A percentile compares a stretch with the other conserved stretches of the same genome.
Conservation (phyloP, 2,888 invertebrate species). For the Tolmerus cingulatus region DNA sequence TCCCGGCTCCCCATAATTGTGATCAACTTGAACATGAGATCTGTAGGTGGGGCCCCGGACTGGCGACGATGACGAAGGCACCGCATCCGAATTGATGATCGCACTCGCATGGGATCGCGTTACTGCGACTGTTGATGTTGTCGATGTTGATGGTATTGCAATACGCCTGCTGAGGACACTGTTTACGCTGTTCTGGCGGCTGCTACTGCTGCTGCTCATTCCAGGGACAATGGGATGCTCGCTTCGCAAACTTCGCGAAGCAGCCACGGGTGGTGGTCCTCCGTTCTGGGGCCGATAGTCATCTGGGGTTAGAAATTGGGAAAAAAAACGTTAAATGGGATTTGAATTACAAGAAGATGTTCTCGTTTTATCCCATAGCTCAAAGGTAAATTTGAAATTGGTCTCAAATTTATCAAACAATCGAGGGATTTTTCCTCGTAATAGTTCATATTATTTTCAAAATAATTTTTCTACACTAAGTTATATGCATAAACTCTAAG, state of each 20-base stretch:
- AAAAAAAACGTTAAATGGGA: not conserved
- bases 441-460: no score
- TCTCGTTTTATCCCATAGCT: not conserved
- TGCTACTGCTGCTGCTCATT: not conserved
- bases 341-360: not conserved
- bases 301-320: slow-evolving; percentile 13
- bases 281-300: slow-evolving; percentile 43
- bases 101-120: slow-evolving; percentile 39
- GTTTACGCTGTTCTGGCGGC: not conserved
- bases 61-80: slow-evolving; percentile 34
- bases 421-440: no score
- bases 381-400: not conserved
- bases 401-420: no score
- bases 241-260: not conserved
- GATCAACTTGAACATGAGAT: slow-evolving; percentile 56
- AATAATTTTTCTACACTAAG: no score
- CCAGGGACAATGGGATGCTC: not conserved
- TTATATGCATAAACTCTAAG: no score
- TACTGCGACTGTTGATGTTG: not conserved
- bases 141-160: not conserved
- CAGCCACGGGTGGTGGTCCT: not conserved
- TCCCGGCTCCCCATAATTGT: slow-evolving; percentile 61
- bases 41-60: not conserved
- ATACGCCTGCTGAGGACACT: slow-evolving; percentile 16
- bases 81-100: slow-evolving; percentile 41